Percentiles rank a stretch among this genome's conserved stretches.
These are phyloP conservation scores for Pseudanteris insignis DNA, from an alignment of 2,888 invertebrate species.

Conservation along the genomic window DNA sequence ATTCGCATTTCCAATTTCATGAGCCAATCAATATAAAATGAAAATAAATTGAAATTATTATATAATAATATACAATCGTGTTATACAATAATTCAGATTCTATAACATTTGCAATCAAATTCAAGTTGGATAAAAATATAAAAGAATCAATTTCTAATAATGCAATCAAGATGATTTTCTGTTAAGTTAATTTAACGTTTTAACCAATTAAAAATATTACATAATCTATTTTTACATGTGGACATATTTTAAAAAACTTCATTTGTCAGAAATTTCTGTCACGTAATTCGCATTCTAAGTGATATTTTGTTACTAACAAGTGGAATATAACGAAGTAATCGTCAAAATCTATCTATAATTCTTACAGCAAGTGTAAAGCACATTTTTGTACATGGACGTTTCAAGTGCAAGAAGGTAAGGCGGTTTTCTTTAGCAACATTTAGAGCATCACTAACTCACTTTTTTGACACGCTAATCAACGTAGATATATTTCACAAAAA, in stretches of 20 bases:
- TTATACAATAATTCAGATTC: no score
- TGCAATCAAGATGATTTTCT: no score
- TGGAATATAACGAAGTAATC: conserved; percentile 22
- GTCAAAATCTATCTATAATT: conserved; percentile 24
- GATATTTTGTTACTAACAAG: conserved; percentile 37
- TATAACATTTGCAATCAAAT: no score
- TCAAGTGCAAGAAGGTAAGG: conserved; percentile 46
- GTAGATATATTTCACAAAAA: conserved; percentile 14
- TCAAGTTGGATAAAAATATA: no score
- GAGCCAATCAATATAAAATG: no score
- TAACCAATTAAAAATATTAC: background rate
- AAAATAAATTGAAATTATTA: no score
- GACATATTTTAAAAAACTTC: background rate
- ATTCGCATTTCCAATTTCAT: no score
- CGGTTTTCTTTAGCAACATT: conserved; percentile 32
- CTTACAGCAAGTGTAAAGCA: conserved; percentile 58
- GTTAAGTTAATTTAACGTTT: no score
- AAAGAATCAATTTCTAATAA: no score
- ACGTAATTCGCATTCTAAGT: conserved; percentile 11
- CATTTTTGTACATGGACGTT: conserved; percentile 58
- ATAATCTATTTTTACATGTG: background rate
- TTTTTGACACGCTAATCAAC: conserved; percentile 16
- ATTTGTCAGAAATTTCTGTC: conserved; percentile 1
- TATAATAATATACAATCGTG: no score
- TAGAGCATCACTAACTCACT: conserved; percentile 26